Conservation (phyloP, 2,888 invertebrate genomes). For the Petrolisthes manimaculis region DNA sequence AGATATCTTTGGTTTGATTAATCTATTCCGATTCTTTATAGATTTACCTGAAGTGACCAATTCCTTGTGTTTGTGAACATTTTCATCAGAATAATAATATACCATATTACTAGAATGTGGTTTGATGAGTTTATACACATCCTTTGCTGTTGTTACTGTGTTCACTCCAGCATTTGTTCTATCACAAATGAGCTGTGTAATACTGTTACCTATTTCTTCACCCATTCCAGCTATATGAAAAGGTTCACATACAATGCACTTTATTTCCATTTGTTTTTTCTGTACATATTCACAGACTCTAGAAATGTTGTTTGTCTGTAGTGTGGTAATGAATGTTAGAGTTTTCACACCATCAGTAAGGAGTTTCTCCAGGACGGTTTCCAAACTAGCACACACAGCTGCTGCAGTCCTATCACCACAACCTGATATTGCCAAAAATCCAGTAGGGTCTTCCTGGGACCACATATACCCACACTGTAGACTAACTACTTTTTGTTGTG, state of each 20-base stretch:
- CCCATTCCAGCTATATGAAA: conserved; percentile 21
- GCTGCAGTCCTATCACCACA: conserved; percentile 19
- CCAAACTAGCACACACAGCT: conserved; percentile 40
- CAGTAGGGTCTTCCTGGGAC: conserved; percentile 28
- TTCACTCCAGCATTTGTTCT: conserved; percentile 18
- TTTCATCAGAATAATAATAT: conserved; percentile 22
- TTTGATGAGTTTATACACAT: conserved; percentile 26
- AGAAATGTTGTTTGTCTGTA: conserved; percentile 15
- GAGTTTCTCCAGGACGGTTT: conserved; percentile 19
- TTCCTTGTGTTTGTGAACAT: not conserved
- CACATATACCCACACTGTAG: conserved; percentile 38
- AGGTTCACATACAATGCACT: conserved; percentile 29
- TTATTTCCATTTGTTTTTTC: conserved; percentile 4
- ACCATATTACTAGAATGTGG: conserved; percentile 26
- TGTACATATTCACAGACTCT: conserved; percentile 13
- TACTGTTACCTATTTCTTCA: conserved; percentile 23
- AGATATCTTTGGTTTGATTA: not conserved
- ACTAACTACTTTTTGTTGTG: conserved; percentile 20
- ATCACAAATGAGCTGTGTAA: conserved; percentile 40
- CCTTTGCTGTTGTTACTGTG: conserved; percentile 22
- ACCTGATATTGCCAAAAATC: conserved; percentile 32
- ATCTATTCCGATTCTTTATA: not conserved
- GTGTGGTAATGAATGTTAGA: conserved; percentile 21
- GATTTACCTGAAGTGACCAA: not conserved
- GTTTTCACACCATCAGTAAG: conserved; percentile 17